Conservation (phyloP, 2,888 invertebrate species). For the Aspidiotus rigidus region DNA sequence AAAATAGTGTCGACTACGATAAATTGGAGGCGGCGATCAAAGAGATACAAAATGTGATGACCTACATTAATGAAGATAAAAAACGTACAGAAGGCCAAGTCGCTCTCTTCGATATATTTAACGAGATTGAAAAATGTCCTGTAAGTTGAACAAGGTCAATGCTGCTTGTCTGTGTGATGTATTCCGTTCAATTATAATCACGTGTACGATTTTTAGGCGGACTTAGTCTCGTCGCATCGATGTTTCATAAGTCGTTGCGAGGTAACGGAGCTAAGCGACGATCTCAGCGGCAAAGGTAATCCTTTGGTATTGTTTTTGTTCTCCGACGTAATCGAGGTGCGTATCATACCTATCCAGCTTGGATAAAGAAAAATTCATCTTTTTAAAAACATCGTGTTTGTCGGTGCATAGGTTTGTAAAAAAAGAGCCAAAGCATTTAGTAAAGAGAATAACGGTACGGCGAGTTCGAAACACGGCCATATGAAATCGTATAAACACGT, state of each 20-base stretch:
- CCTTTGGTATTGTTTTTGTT: constrained; percentile 83
- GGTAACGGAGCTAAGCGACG: constrained; percentile 75
- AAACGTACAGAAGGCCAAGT: constrained; percentile 90
- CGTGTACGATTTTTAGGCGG: constrained; percentile 53
- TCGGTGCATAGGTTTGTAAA: constrained; percentile 46
- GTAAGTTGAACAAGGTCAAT: constrained; percentile 47
- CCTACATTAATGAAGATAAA: constrained; percentile 94
- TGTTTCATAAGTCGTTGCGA: constrained; percentile 79
- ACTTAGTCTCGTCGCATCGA: constrained; percentile 84
- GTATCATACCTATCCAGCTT: background rate
- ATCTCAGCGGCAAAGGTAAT: constrained; percentile 73
- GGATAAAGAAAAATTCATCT: background rate
- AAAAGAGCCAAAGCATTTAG: constrained; percentile 64
- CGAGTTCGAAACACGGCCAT: constrained; percentile 54
- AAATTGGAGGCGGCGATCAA: constrained; percentile 76
- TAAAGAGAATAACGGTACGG: constrained; percentile 48
- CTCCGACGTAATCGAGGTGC: constrained; percentile 87
- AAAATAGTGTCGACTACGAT: constrained; percentile 75
- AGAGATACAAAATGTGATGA: constrained; percentile 84
- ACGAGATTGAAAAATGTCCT: constrained; percentile 96
- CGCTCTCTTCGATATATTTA: constrained; percentile 92
- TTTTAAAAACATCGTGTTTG: background rate
- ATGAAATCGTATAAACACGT: constrained; percentile 82
- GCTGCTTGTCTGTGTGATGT: background rate
- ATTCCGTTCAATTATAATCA: background rate